Evolutionary conservation across 1,140 invertebrate species (phyloP).

Genomic region (Aethina tumida): DNA sequence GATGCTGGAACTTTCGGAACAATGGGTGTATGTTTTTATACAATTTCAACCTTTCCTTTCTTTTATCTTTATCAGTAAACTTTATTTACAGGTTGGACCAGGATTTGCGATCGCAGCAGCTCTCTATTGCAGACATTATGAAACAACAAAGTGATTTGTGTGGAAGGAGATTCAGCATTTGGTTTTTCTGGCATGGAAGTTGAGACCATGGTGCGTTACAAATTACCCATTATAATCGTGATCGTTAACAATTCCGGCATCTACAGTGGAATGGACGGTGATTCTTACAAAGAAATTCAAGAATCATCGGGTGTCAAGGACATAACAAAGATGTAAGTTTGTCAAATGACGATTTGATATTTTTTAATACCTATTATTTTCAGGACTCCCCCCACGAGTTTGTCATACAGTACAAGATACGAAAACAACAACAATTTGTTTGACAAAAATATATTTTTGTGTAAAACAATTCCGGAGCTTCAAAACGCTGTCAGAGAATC

Average conservation of each 20-base stretch:
- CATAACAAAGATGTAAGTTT: constrained; percentile 49
- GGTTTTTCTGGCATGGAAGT: constrained; percentile 97
- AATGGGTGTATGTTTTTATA: constrained; percentile 64
- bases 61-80: too few species aligned
- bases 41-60: constrained; percentile 7
- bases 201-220: constrained; percentile 91
- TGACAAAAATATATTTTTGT: constrained; percentile 69
- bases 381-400: constrained; percentile 72
- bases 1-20: constrained; percentile 93
- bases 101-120: constrained; percentile 91
- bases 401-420: constrained; percentile 71
- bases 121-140: constrained; percentile 73
- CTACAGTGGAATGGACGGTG: constrained; percentile 72
- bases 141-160: constrained; percentile 71
- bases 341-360: too few species aligned
- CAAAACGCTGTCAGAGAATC: constrained; percentile 55
- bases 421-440: constrained; percentile 86
- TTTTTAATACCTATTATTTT: constrained; percentile 35
- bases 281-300: constrained; percentile 61
- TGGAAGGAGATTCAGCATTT: constrained; percentile 94
- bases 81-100: constrained; percentile 56
- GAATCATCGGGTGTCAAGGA: constrained; percentile 44
- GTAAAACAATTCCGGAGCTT: constrained; percentile 64
- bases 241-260: constrained; percentile 97
- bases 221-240: constrained; percentile 81